These are phyloP conservation scores for Leguminivora glycinivorella DNA, from an alignment of 1,140 invertebrate species.

Conservation along the genomic window DNA sequence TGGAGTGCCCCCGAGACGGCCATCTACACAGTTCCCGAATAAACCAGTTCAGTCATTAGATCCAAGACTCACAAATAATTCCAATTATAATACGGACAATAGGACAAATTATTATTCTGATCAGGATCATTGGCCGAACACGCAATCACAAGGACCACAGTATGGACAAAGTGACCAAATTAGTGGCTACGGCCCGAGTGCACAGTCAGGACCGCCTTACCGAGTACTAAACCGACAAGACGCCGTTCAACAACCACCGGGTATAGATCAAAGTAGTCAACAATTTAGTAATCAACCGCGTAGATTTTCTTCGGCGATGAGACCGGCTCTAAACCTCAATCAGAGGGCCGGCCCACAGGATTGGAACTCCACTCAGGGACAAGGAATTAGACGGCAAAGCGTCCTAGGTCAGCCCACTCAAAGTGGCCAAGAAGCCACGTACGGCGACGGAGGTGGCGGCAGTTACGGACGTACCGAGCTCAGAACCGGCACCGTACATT, in stretches of 20 bases:
- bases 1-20: conserved; percentile 61
- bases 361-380: conserved; percentile 58
- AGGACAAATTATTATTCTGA: conserved; percentile 58
- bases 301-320: conserved; percentile 51
- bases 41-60: conserved; percentile 56
- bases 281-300: conserved; percentile 61
- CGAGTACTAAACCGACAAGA: conserved; percentile 46
- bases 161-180: conserved; percentile 54
- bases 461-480: conserved; percentile 59
- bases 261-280: conserved; percentile 60
- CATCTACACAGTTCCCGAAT: conserved; percentile 41
- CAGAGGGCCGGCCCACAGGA: conserved; percentile 58
- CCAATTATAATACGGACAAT: conserved; percentile 60
- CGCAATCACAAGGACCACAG: conserved; percentile 47
- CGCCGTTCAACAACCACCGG: conserved; percentile 56
- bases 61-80: conserved; percentile 59
- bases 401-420: conserved; percentile 61
- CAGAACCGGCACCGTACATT: conserved; percentile 61
- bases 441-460: conserved; percentile 50
- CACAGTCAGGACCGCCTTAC: conserved; percentile 44
- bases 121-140: conserved; percentile 62
- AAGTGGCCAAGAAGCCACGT: conserved; percentile 51
- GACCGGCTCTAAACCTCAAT: conserved; percentile 54
- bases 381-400: conserved; percentile 56
- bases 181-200: conserved; percentile 46